Evolutionary conservation across 2,797 vertebrate species (phyloP).

Genomic region (Pogoniulus pusillus): DNA sequence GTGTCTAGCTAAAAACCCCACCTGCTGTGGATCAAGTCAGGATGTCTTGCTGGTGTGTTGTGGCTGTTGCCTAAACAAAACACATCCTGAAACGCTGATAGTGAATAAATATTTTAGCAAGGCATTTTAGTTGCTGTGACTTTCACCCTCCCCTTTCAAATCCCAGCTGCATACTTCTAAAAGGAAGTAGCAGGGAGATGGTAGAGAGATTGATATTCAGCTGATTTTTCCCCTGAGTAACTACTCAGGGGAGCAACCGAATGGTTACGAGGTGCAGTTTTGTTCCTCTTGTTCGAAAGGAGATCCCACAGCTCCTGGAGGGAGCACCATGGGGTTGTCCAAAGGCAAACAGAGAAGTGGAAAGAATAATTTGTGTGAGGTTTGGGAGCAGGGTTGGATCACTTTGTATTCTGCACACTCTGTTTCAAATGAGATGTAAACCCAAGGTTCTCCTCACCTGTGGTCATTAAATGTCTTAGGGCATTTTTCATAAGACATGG

Average conservation of each 20-base stretch:
- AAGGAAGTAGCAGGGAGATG: background rate
- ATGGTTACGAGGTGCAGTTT: background rate
- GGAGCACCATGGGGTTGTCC: background rate
- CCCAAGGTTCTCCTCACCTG: slow-evolving; percentile 5
- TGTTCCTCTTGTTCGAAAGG: background rate
- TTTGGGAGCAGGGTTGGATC: background rate
- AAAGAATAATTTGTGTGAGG: background rate
- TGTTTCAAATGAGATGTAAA: slow-evolving; percentile 37
- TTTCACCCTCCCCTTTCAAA: accelerated
- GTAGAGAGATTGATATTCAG: background rate
- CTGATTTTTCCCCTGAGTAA: background rate
- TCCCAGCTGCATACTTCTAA: background rate
- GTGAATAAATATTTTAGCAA: background rate
- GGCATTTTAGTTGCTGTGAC: background rate
- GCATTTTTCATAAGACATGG: slow-evolving; percentile 26
- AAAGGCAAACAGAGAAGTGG: background rate
- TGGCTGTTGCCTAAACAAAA: background rate
- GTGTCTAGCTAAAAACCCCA: background rate
- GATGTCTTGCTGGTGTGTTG: background rate
- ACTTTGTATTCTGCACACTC: background rate
- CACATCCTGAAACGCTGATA: background rate
- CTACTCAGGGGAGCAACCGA: too few species aligned
- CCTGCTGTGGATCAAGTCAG: accelerated
- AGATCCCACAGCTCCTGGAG: background rate
- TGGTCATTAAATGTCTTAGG: slow-evolving; percentile 44